Conservation (phyloP, 2,113 vertebrate genomes). For the Entelurus aequoreus region DNA sequence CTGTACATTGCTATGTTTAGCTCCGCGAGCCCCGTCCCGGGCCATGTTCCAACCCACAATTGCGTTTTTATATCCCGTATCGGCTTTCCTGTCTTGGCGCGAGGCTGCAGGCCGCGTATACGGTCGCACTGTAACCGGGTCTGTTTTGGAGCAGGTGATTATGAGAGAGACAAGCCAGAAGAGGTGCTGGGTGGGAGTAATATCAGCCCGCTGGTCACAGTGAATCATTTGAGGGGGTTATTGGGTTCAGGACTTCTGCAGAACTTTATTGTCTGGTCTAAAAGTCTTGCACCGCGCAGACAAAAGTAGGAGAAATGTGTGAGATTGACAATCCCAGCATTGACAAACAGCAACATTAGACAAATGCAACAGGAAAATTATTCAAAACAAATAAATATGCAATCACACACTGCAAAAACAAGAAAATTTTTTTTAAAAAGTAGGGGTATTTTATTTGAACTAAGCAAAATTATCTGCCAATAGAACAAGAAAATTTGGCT, state of each 20-base stretch:
- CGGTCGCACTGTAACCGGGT: slow-evolving; percentile 53
- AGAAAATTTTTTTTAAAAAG: no score
- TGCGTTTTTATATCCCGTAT: slow-evolving; percentile 37
- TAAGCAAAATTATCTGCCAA: no score
- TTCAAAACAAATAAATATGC: no score
- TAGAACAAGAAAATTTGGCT: no score
- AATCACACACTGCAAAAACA: no score
- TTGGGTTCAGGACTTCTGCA: slow-evolving; percentile 16
- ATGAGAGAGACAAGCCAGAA: slow-evolving; percentile 18
- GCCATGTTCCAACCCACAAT: slow-evolving; percentile 22
- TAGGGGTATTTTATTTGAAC: no score
- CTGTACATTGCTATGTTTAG: slow-evolving; percentile 31
- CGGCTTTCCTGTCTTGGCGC: slow-evolving; percentile 32
- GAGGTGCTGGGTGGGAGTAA: slow-evolving; percentile 9
- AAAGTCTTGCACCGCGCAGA: no score
- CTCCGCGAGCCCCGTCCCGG: slow-evolving; percentile 3
- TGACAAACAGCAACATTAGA: no score
- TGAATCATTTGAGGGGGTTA: slow-evolving; percentile 26
- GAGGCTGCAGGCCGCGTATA: slow-evolving; percentile 12
- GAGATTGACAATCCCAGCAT: no score
- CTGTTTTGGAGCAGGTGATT: slow-evolving; percentile 46
- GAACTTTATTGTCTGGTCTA: no score
- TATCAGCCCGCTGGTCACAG: slow-evolving; percentile 9
- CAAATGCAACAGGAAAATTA: no score
- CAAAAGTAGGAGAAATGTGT: no score